Evolutionary conservation across 2,888 invertebrate species (phyloP), one percentile per base, ranked within the genome.

Genomic region (Nephrotoma guestfalica): DNA sequence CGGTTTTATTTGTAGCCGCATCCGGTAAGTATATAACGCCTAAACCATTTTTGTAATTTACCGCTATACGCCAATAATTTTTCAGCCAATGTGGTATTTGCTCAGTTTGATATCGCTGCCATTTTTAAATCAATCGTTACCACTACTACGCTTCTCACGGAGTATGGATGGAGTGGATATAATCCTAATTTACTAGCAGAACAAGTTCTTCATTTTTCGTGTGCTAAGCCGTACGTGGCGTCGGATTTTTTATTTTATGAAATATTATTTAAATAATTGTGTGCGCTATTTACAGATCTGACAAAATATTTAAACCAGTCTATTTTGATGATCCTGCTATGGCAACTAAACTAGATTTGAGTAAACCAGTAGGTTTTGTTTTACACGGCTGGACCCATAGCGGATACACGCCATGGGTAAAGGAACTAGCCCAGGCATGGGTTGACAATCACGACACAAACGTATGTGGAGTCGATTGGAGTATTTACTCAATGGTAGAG

Each of bases 391-490:
- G 91, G 91, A 90, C 90, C 86, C 90, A 91, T 88, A 89, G 90
- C 86, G 90, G 90, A 87, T 90, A 90, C 88, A 90, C 90, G 88
- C 89, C 89, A 15, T 91, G 91, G 91, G 89, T 91, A 11, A 89
- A 90, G 86, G 90, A 91, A 85, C 87, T 90, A 40, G n/a, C 40
- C 42, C 18, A 83, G 91, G 91, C 90, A 11, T 91, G 91, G 91
- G 89, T 90, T 0, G 88, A 89, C 0, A 90, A 89, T 87, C 90
- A 90, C 7, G 87, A 88, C 30, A 89, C 89, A 87, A 91, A 89
- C 86, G 90, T 91, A 2, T 91, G 91, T 87, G 90, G 90, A 1
- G 91, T 91, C 43, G 91, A 91, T 86, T 91, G 91, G 91, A 90
- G 90, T 6, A 88, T 89, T 42, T 88, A 91, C 45, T 90, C 91